Conservation (phyloP, 1,140 invertebrate genomes). For the Tigriopus japonicus region DNA sequence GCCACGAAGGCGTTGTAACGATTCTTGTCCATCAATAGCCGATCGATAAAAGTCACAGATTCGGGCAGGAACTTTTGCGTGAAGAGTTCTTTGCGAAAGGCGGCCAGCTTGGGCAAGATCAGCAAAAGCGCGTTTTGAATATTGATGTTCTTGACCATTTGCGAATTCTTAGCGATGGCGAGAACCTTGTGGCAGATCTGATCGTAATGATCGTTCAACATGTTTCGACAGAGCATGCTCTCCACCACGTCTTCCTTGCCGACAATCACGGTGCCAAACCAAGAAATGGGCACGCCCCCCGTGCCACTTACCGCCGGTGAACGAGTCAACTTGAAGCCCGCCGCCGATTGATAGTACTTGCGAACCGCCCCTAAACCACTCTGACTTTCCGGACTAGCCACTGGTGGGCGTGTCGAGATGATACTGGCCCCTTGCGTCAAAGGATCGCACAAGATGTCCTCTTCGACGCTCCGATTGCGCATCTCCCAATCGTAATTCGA, state of each 20-base stretch:
- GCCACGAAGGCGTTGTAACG: constrained; percentile 66
- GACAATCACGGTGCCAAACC: constrained; percentile 11
- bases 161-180: constrained; percentile 30
- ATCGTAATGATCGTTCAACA: constrained; percentile 65
- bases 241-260: constrained; percentile 10
- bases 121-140: constrained; percentile 73
- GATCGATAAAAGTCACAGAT: constrained; percentile 18
- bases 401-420: not conserved
- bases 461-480: constrained; percentile 45
- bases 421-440: not conserved
- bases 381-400: not conserved
- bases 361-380: constrained; percentile 5
- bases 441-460: constrained; percentile 18
- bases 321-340: not conserved
- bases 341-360: not conserved
- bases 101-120: constrained; percentile 79
- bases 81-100: constrained; percentile 70
- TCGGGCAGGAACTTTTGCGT: constrained; percentile 17
- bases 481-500: constrained; percentile 75
- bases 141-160: constrained; percentile 41
- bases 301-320: not conserved
- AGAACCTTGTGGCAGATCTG: constrained; percentile 58
- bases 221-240: constrained; percentile 27
- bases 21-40: constrained; percentile 29
- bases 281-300: constrained; percentile 5